A percentile compares a stretch with the other conserved stretches of the same genome.
phyloP scores from a whole-genome alignment of 2,888 invertebrate species.

The Cosmorhoe ocellata region DNA sequence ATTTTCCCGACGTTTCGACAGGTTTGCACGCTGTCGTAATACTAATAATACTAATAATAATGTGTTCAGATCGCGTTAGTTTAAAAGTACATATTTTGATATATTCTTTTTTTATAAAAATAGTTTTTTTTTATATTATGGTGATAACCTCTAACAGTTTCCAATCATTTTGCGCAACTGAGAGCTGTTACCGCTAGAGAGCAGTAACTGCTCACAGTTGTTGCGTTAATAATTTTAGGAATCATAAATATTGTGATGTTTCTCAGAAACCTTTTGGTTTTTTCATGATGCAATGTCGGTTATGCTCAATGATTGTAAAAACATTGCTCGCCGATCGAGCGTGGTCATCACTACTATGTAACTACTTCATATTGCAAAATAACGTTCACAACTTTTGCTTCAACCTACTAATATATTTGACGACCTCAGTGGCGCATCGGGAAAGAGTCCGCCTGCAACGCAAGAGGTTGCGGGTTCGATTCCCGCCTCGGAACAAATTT shows the following conservation, averaged over 20 bases:
- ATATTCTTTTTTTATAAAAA: too few species aligned
- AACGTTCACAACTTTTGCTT: too few species aligned
- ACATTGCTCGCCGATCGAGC: constrained; percentile 40
- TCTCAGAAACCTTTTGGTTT: constrained; percentile 20
- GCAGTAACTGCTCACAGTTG: constrained; percentile 7
- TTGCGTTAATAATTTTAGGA: constrained; percentile 16
- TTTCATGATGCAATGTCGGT: constrained; percentile 21
- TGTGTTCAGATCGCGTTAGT: too few species aligned
- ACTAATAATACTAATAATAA: too few species aligned
- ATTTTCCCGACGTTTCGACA: too few species aligned
- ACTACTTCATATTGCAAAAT: neutral
- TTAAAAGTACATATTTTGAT: too few species aligned
- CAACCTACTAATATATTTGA: too few species aligned
- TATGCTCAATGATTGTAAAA: constrained; percentile 40
- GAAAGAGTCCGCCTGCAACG: too few species aligned
- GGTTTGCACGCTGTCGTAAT: too few species aligned
- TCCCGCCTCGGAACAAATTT: too few species aligned
- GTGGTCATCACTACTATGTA: constrained; percentile 24
- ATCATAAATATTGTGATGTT: constrained; percentile 24
- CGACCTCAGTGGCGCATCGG: too few species aligned
- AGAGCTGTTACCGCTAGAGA: neutral
- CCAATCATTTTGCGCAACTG: constrained; percentile 1
- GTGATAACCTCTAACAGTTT: neutral
- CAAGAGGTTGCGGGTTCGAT: too few species aligned
- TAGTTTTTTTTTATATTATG: neutral